Evolutionary conservation across 2,113 vertebrate genomes (phyloP).

Genomic region (Eclectus roratus): DNA sequence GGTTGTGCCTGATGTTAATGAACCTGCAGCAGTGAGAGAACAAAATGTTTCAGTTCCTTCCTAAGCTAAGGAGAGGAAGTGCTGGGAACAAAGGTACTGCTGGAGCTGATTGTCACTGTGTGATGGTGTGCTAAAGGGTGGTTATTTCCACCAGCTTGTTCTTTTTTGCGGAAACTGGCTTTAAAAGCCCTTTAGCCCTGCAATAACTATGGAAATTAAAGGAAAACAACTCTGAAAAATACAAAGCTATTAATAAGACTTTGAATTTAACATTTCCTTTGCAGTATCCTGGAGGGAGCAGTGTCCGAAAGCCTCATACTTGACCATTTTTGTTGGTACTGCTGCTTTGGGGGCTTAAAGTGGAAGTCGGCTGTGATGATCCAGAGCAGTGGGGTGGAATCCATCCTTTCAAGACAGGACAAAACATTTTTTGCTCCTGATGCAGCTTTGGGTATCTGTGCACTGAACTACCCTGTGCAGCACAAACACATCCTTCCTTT

Average conservation of each 20-base stretch:
- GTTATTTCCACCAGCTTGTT: neutral
- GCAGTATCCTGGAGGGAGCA: neutral
- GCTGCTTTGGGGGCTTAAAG: neutral
- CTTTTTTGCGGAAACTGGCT: neutral
- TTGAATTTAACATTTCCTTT: neutral
- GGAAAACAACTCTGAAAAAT: neutral
- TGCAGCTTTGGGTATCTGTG: neutral
- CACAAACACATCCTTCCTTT: neutral
- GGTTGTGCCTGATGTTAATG: neutral
- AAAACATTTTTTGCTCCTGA: neutral
- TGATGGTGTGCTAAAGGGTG: neutral
- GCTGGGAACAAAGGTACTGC: fast-evolving
- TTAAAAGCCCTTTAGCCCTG: neutral
- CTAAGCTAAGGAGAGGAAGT: neutral
- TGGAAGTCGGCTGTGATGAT: neutral
- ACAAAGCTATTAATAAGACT: neutral
- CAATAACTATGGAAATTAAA: neutral
- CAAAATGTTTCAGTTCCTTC: neutral
- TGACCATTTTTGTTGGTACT: neutral
- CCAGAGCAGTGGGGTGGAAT: neutral
- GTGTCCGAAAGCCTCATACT: neutral
- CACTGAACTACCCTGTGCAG: too few species aligned
- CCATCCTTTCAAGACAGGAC: neutral
- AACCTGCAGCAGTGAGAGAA: neutral
- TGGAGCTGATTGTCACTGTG: neutral